phyloP scores from a whole-genome alignment of 2,113 vertebrate species.

The Acanthochromis polyacanthus region DNA sequence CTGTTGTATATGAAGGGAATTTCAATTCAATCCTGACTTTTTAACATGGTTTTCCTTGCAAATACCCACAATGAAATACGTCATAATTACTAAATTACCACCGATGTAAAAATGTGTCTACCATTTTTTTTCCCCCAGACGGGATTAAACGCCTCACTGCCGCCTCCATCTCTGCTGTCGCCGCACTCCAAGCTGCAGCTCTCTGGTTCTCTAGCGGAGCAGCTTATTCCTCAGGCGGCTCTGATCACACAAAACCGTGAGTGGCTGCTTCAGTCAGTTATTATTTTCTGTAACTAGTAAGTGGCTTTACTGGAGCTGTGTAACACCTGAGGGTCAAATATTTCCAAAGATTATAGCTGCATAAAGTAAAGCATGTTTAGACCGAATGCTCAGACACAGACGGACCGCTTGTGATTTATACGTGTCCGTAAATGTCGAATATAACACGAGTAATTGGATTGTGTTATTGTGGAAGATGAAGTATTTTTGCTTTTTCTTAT shows the following conservation, averaged over 20 bases:
- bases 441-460: neutral
- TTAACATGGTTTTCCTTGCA: no score
- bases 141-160: slow-evolving; percentile 85
- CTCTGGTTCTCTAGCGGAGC: slow-evolving; percentile 73
- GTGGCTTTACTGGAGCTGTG: neutral
- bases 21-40: no score
- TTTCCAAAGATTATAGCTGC: slow-evolving; percentile 39
- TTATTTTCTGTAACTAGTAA: slow-evolving; percentile 13
- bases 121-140: slow-evolving; percentile 82
- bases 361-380: neutral
- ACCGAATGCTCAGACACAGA: slow-evolving; percentile 24
- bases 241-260: slow-evolving; percentile 84
- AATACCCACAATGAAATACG: no score
- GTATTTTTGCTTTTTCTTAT: slow-evolving; percentile 45
- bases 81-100: no score
- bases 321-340: slow-evolving; percentile 23
- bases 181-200: slow-evolving; percentile 87
- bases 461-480: neutral
- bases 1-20: no score
- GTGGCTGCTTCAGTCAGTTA: slow-evolving; percentile 53
- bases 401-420: slow-evolving; percentile 43
- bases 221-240: slow-evolving; percentile 80
- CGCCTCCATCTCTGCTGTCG: slow-evolving; percentile 86
- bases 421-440: slow-evolving; percentile 33
- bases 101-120: slow-evolving; percentile 41